Base-by-base conservation (phyloP, 2,888 invertebrate genomes). In the Cheilosia pagana region DNA sequence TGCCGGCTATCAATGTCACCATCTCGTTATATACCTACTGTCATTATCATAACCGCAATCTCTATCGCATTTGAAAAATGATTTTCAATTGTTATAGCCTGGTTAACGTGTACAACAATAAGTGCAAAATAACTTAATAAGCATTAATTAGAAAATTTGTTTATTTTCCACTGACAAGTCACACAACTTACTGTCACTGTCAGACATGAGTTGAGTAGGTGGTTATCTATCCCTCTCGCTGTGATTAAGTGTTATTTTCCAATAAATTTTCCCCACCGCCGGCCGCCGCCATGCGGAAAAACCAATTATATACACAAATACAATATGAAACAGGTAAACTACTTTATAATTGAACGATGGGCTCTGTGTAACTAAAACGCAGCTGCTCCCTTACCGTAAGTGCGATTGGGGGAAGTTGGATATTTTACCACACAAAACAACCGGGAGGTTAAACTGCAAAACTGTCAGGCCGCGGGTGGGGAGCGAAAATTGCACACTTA, bases 291-390 rank as follows among this genome's bases (percentile, higher is more conserved):
- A 78, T 53, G 75, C 63, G 70, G 83, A 70, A 78, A 78, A 78
- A 10, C 63, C 83, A 85, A 85, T 85, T 85, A 79, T 65, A 65
- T 78, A 72, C 71, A 71, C 75, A 79, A 68, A 59, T 59, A 76
- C 21, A 67, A 63, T 55, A 62, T 65, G 39, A 21, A 57, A 78
- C 75, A 52, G 50, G 67, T 75, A 85, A 85, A 85, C 75, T 81
- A 57, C 79, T 62, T 81, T 85, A 76, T 85, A 85, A 85, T 85
- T 85, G 79, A 85, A 81, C 81, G 81, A 85, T 85, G 85, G 75
- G 65, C 55, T 71, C 60, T 35, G 35, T 21, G 55, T 43, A 59
- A 21, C 31, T 28, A 35, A 5, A 52, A 28, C 23, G 50, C 43
- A 41, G 41, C 21, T 23, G 25, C 57, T 10, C 8, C 16, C 35